These are phyloP conservation scores for Meteorus sp. DNA, from an alignment of 1,140 invertebrate genomes.

Conservation along the genomic window DNA sequence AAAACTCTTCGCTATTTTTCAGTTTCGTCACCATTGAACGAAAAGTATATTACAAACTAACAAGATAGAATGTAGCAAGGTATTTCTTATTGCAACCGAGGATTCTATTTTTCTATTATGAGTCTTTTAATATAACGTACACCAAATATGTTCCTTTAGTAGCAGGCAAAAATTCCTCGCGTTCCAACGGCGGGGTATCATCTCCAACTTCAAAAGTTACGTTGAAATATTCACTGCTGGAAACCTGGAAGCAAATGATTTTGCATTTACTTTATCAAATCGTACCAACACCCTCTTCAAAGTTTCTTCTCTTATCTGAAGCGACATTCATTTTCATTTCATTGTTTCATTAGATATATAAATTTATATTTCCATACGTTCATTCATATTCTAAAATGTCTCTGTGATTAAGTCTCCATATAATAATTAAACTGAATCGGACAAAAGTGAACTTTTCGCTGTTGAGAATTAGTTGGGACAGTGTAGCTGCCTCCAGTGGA, in stretches of 20 bases:
- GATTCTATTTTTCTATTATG: too few relatives aligned
- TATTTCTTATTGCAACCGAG: too few relatives aligned
- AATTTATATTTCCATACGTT: too few relatives aligned
- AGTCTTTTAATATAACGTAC: conserved; percentile 58
- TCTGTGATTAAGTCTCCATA: background rate
- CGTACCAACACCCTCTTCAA: conserved; percentile 1
- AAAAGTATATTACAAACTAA: too few relatives aligned
- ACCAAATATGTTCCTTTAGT: conserved; percentile 68
- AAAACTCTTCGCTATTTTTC: too few relatives aligned
- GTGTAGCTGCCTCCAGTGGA: background rate
- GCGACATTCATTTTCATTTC: conserved; percentile 11
- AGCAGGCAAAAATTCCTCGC: conserved; percentile 71
- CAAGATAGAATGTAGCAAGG: too few relatives aligned
- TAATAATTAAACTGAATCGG: background rate
- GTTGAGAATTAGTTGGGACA: conserved; percentile 14
- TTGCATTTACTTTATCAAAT: conserved; percentile 5
- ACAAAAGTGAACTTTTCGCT: conserved; percentile 1
- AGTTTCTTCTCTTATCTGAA: too few relatives aligned
- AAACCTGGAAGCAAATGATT: conserved; percentile 62
- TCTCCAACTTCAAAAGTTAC: conserved; percentile 69
- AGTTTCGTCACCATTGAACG: too few relatives aligned
- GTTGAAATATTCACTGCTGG: conserved; percentile 76
- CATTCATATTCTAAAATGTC: background rate
- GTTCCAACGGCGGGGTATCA: conserved; percentile 57
- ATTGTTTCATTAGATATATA: too few relatives aligned